These are phyloP conservation scores for Enteromius anoplus DNA, from an alignment of 2,797 vertebrate genomes.

Conservation along the genomic window DNA sequence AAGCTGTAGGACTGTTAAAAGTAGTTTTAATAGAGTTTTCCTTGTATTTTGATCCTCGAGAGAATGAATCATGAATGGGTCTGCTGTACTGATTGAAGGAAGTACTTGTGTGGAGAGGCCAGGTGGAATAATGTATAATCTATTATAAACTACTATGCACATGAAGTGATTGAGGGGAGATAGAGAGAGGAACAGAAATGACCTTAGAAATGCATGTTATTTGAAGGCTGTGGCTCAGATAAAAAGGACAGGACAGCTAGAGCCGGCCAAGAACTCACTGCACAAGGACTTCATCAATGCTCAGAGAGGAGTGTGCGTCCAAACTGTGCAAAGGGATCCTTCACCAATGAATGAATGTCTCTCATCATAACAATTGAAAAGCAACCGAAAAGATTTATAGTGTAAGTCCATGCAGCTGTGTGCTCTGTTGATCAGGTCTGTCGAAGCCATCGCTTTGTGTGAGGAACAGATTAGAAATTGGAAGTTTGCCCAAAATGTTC, in stretches of 20 bases:
- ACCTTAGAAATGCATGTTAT: background rate
- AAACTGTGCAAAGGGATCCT: background rate
- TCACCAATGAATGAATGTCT: background rate
- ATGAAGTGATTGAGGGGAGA: background rate
- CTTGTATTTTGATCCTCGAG: too few relatives aligned
- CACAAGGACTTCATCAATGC: constrained; percentile 5
- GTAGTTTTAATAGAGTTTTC: too few relatives aligned
- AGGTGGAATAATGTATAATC: background rate
- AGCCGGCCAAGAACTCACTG: background rate
- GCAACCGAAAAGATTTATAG: too few relatives aligned
- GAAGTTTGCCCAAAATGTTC: too few relatives aligned
- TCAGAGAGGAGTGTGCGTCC: background rate
- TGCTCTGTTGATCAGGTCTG: too few relatives aligned
- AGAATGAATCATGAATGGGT: background rate
- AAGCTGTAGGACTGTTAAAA: too few relatives aligned
- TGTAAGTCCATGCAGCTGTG: too few relatives aligned
- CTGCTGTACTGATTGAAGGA: background rate
- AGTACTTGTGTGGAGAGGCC: background rate
- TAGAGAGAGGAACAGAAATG: background rate
- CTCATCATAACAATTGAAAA: background rate
- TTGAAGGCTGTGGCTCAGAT: background rate
- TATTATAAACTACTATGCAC: background rate
- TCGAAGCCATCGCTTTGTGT: background rate
- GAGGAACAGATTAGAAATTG: background rate
- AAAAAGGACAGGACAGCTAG: background rate